phyloP scores from a whole-genome alignment of 1,140 invertebrate species.

The Drosophila pruinosa region DNA sequence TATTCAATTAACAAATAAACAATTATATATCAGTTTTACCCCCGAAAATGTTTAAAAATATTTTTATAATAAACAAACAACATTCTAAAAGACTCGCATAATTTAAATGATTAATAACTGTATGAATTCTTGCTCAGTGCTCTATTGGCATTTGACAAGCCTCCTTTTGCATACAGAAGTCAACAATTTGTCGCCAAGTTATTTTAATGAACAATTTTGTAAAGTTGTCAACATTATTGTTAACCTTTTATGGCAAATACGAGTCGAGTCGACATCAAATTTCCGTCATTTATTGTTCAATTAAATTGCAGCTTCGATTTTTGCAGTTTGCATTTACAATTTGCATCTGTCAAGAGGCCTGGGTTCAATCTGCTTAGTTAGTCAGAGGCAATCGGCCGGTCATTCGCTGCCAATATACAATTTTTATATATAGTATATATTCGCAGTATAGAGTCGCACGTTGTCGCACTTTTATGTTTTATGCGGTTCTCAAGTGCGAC shows the following conservation, averaged over 20 bases:
- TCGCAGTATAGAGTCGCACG: not conserved
- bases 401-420: slow-evolving; percentile 14
- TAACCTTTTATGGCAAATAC: slow-evolving; percentile 25
- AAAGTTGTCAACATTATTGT: slow-evolving; percentile 45
- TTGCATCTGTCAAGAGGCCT: slow-evolving; percentile 22
- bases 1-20: not conserved
- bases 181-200: slow-evolving; percentile 59
- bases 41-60: not conserved
- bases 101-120: slow-evolving; percentile 3
- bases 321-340: slow-evolving; percentile 54
- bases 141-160: slow-evolving; percentile 18
- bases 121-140: not conserved
- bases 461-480: slow-evolving; percentile 35
- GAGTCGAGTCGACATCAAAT: slow-evolving; percentile 28
- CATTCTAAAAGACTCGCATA: not conserved
- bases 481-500: slow-evolving; percentile 29
- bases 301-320: slow-evolving; percentile 55
- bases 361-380: slow-evolving; percentile 13
- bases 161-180: not conserved
- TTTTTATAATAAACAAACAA: not conserved
- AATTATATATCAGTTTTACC: no score
- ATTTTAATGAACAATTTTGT: slow-evolving; percentile 59
- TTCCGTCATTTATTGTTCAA: slow-evolving; percentile 78
- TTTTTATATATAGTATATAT: not conserved
- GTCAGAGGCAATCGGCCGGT: slow-evolving; percentile 37